Percentiles rank a stretch among this genome's conserved stretches.
Evolutionary conservation across 2,888 invertebrate genomes (phyloP).

Genomic region (Tricholauxania praeusta): DNA sequence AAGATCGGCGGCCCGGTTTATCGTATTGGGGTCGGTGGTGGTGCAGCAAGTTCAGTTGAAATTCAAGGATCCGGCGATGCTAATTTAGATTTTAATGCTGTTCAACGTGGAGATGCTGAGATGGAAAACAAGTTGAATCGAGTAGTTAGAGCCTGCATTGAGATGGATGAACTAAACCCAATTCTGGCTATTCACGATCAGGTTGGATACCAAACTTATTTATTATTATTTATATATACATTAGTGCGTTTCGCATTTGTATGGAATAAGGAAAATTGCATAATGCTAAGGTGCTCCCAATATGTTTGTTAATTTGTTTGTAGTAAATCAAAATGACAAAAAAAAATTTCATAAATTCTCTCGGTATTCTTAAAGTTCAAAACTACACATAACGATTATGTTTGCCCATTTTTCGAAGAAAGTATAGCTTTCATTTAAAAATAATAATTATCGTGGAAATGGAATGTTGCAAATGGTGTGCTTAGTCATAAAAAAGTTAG

Average conservation of each 20-base stretch:
- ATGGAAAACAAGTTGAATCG: constrained; percentile 98
- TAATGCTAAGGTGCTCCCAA: too few species aligned
- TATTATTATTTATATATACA: not conserved
- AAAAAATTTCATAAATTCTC: too few species aligned
- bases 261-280: too few species aligned
- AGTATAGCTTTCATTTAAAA: too few species aligned
- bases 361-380: too few species aligned
- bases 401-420: too few species aligned
- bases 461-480: too few species aligned
- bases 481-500: too few species aligned
- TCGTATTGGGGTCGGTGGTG: constrained; percentile 97
- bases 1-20: constrained; percentile 98
- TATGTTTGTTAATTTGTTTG: too few species aligned
- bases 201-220: constrained; percentile 41
- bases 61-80: constrained; percentile 90
- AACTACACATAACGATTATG: too few species aligned
- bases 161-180: constrained; percentile 85
- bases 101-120: constrained; percentile 93
- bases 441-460: too few species aligned
- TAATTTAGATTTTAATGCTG: constrained; percentile 94
- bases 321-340: too few species aligned
- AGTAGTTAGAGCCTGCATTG: constrained; percentile 91
- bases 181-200: constrained; percentile 97
- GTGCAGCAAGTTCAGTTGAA: constrained; percentile 96
- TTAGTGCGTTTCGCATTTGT: not conserved